A percentile compares a stretch with the other conserved stretches of the same genome.
These are phyloP conservation scores for Glyptemys insculpta DNA, from an alignment of 2,797 vertebrate genomes.

Conservation along the genomic window DNA sequence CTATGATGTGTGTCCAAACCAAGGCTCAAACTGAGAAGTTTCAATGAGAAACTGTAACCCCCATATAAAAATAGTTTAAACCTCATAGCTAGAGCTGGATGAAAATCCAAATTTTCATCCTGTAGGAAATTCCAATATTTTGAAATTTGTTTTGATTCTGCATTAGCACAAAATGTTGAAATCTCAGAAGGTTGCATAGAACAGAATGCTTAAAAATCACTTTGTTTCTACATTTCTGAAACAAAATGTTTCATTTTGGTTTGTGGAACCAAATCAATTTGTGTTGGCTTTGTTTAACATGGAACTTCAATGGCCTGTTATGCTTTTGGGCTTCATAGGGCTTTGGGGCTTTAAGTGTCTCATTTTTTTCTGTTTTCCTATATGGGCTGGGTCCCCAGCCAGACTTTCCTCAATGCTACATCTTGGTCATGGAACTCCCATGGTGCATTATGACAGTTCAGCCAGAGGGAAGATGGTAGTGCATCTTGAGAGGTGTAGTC, in stretches of 20 bases:
- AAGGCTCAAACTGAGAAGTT: background rate
- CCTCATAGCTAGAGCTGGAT: background rate
- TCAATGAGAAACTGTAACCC: background rate
- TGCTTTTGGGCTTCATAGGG: background rate
- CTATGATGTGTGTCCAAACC: background rate
- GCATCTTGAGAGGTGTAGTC: background rate
- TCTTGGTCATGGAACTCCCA: background rate
- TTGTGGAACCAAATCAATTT: background rate
- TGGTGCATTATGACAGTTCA: background rate
- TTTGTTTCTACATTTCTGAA: background rate
- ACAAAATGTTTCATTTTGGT: background rate
- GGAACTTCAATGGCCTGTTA: background rate
- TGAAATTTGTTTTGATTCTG: background rate
- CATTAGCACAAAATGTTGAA: background rate
- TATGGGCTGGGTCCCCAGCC: background rate
- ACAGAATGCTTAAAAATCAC: background rate
- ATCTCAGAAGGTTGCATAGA: background rate
- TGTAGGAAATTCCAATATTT: background rate
- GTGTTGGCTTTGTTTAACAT: background rate
- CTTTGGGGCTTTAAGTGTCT: no score
- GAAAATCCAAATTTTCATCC: background rate
- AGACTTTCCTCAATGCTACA: background rate
- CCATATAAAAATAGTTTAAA: background rate
- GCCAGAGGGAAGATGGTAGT: background rate
- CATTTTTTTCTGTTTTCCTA: background rate